Base-by-base conservation (phyloP, 2,113 vertebrate species). In the Macroglossus sobrinus region DNA sequence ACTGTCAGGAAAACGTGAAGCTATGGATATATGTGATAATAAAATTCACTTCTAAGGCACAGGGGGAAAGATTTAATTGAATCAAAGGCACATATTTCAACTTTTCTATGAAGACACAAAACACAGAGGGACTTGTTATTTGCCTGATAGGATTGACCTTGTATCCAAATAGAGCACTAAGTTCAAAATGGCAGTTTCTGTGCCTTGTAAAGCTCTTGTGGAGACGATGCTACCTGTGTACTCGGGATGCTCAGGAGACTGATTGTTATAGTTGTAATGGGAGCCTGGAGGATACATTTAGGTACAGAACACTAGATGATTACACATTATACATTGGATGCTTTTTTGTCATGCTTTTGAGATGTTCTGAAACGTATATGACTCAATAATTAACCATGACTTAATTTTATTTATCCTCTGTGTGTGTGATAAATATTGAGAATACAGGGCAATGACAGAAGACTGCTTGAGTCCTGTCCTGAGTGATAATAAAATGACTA, bases 191-290 rank as follows among this genome's bases (percentile, higher is more conserved):
- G 13, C 7, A 61, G 18, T 71, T 50, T 43, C 4, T 2, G 26
- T 68, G 19, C 21, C 35, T 75, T 92, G 79, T 19, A 53, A 87
- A 71, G 7, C 14, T 50, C 1, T 71, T 15, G 43, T 26, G 24
- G n/a, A 35, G 3, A 45, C 66, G 19, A 57, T 0, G 28, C 1
- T 38, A 33, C 5, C 3, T 61, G 4, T 22, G 3, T 38, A n/a
- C 1, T 76, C 50, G 64, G 12, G 19, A 18, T 50, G 0, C 22
- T 74, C n/a, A 26, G 28, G 74, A 18, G 12, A 24, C 2, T 75
- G 26, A 57, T 5, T 43, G 55, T 5, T n/a, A 10, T 5, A 64
- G 19, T 64, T 1, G 5, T 26, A 47, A 14, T 47, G 3, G 4
- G 2, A 35, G 16, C 53, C 2, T 22, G 47, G 33, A 22, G 19